phyloP scores from a whole-genome alignment of 2,113 vertebrate species.

The Pomatorhinus ruficollis region DNA sequence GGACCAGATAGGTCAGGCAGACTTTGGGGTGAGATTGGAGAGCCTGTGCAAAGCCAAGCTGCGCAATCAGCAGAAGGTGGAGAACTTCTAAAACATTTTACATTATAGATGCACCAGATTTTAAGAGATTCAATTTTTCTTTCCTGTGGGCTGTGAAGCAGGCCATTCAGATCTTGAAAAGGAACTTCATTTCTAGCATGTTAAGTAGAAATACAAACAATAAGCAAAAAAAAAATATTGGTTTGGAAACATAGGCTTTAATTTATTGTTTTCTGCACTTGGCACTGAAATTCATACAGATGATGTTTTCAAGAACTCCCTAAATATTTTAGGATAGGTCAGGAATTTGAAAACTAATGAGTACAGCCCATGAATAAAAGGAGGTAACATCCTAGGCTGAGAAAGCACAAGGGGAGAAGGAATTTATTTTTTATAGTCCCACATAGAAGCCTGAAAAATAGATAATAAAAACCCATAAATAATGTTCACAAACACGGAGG shows the following conservation, averaged over 20 bases:
- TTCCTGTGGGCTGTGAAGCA: background rate
- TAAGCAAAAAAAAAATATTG: background rate
- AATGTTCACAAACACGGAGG: background rate
- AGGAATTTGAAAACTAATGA: conserved; percentile 20
- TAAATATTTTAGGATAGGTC: background rate
- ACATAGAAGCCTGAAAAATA: background rate
- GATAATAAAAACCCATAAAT: background rate
- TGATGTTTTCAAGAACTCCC: conserved; percentile 28
- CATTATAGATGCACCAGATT: background rate
- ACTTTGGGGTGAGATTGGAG: background rate
- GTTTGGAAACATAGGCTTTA: background rate
- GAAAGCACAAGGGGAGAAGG: background rate
- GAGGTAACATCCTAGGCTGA: background rate
- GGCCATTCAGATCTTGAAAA: background rate
- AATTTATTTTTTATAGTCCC: background rate
- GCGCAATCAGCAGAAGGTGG: background rate
- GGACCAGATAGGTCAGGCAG: background rate
- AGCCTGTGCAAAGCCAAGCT: background rate
- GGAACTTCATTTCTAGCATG: background rate
- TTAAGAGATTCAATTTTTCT: background rate
- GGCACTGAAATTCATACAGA: background rate
- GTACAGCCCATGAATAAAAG: background rate
- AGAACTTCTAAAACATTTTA: background rate
- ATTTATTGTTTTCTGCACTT: conserved; percentile 19
- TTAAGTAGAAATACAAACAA: background rate